Conservation (phyloP, 1,140 invertebrate species). For the Hypothenemus hampei region DNA sequence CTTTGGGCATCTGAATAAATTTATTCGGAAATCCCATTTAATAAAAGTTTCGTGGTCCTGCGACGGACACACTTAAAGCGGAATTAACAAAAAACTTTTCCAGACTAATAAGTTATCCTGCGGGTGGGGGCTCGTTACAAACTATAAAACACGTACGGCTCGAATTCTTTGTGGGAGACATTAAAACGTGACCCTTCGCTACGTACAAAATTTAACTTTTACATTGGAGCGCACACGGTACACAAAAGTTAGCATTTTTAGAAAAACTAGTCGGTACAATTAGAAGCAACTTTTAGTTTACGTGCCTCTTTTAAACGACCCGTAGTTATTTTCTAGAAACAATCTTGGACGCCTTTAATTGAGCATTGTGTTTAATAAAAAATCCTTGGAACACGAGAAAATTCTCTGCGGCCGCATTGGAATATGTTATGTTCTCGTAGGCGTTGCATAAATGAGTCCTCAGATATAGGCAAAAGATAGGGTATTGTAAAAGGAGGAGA, state of each 20-base stretch:
- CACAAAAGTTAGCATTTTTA: background rate
- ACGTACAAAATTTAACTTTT: conserved; percentile 11
- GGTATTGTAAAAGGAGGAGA: background rate
- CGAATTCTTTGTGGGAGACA: conserved; percentile 13
- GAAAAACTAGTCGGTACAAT: background rate
- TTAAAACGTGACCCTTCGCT: conserved; percentile 13
- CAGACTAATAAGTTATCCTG: conserved; percentile 6
- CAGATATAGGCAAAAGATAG: background rate
- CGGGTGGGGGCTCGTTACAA: conserved; percentile 1
- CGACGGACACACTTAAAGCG: conserved; percentile 1
- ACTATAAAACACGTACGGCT: conserved; percentile 12
- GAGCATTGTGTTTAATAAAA: too few relatives aligned
- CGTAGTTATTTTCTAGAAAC: too few relatives aligned
- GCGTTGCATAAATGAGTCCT: background rate
- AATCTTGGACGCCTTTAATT: too few relatives aligned
- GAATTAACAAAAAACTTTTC: background rate
- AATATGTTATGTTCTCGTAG: too few relatives aligned
- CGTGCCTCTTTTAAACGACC: too few relatives aligned
- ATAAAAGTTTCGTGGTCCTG: too few relatives aligned
- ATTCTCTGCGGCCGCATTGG: too few relatives aligned
- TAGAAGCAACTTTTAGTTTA: too few relatives aligned
- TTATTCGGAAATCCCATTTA: too few relatives aligned
- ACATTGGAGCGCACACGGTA: background rate
- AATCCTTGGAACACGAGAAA: too few relatives aligned
- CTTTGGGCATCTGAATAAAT: too few relatives aligned